Evolutionary conservation across 2,888 invertebrate genomes (phyloP), one percentile per base, ranked within the genome.

Genomic region (Tenthredo scrophulariae): DNA sequence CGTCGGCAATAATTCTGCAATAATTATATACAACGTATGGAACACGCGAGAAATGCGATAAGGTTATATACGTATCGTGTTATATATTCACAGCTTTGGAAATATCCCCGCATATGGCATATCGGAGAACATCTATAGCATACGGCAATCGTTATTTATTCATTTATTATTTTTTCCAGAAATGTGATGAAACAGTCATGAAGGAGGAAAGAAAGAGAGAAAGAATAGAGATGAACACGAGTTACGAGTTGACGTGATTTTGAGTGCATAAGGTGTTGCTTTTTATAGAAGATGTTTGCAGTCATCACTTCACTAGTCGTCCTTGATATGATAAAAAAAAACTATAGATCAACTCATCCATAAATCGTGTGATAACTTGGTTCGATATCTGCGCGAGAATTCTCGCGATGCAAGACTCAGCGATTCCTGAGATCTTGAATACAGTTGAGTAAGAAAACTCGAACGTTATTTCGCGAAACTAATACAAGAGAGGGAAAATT

Each of bases 401-500:
- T 72, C 26, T 62, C 22, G 6, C 26, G 26, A 10, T 62, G 2
- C 4, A 29, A 29, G 29, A 29, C 10, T 33, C 70, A 37, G 15
- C 15, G n/a, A 40, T 54, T 77, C 1, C 26, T 77, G 54, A 9
- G 2, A 77, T 54, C 77, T 77, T n/a, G n/a, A 6, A n/a, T 54
- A n/a, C n/a, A n/a, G 18, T 43, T 2, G 10, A 9, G 2, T 62
- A 22, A 9, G 70, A 37, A 75, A 75, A 46, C 18, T 54, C 18
- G 18, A 22, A n/a, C n/a, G 7, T 54, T 54, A 18, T 54, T 54
- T 50, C 18, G 18, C 15, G 43, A 26, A 75, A 77, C 46, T 77
- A 54, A 77, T 33, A 77, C 50, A 54, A 77, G 46, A 54, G 77
- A 77, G 37, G 22, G 54, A 77, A 77, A 54, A 26, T 29, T 77